Conservation (phyloP, 2,797 vertebrate genomes). For the Tokudaia tokunoshimensis region DNA sequence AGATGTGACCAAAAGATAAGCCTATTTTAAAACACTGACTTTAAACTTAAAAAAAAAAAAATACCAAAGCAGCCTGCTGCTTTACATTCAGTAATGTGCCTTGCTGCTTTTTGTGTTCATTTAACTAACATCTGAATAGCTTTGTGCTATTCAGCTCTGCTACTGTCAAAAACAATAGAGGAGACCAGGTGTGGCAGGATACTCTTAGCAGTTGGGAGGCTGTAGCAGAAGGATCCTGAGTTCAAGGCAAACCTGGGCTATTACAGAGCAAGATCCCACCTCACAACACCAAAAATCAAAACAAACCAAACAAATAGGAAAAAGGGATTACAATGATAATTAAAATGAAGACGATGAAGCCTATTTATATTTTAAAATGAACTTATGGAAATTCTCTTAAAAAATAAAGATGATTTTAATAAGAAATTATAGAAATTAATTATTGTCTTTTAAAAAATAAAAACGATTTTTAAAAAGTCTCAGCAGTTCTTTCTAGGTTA, state of each 20-base stretch:
- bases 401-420: not conserved
- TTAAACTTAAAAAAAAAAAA: not conserved
- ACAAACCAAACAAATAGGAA: not conserved
- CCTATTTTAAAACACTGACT: slow-evolving; percentile 16
- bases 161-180: slow-evolving; percentile 4
- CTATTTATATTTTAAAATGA: slow-evolving; percentile 33
- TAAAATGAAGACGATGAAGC: not conserved
- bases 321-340: not conserved
- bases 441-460: not conserved
- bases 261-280: not conserved
- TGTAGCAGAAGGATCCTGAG: not conserved
- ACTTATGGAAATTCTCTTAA: not conserved
- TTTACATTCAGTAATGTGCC: not conserved
- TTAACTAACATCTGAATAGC: not conserved
- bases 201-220: not conserved
- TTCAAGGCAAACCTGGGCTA: not conserved
- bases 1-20: not conserved
- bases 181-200: not conserved
- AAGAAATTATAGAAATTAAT: not conserved
- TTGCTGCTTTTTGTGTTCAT: not conserved
- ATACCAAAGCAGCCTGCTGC: not conserved
- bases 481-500: not conserved
- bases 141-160: not conserved
- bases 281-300: not conserved
- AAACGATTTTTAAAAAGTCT: not conserved